Conservation (phyloP, 1,140 invertebrate species). For the Mercenaria mercenaria region DNA sequence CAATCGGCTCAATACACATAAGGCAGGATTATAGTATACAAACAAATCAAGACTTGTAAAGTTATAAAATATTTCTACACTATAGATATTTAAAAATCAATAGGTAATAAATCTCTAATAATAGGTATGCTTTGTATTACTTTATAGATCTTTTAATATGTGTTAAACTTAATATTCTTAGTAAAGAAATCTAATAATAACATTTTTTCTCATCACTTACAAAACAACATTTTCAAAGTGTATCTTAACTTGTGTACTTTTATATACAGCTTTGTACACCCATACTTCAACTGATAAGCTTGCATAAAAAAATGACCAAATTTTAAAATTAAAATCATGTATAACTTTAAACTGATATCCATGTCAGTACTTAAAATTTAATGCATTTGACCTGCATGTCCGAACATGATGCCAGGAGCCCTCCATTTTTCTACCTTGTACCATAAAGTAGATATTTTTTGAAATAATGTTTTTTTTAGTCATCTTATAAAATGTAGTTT, state of each 20-base stretch:
- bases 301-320: too few relatives aligned
- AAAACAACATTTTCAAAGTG: too few relatives aligned
- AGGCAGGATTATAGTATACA: constrained; percentile 5
- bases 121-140: too few relatives aligned
- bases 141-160: too few relatives aligned
- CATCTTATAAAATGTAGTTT: too few relatives aligned
- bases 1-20: constrained; percentile 14
- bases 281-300: too few relatives aligned
- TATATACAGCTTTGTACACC: too few relatives aligned
- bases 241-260: too few relatives aligned
- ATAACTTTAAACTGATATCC: neutral
- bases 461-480: neutral
- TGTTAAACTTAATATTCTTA: too few relatives aligned
- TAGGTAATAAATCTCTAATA: neutral
- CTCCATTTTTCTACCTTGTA: neutral
- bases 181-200: too few relatives aligned
- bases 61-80: constrained; percentile 27
- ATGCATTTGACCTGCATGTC: constrained; percentile 6
- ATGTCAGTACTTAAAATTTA: constrained; percentile 12
- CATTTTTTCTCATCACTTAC: too few relatives aligned
- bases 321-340: constrained; percentile 16
- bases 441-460: neutral
- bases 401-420: neutral
- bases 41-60: constrained; percentile 32
- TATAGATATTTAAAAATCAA: neutral